Evolutionary conservation across 2,113 vertebrate species (phyloP), one percentile per base, ranked within the genome.

Genomic region (Aspidoscelis tigris): DNA sequence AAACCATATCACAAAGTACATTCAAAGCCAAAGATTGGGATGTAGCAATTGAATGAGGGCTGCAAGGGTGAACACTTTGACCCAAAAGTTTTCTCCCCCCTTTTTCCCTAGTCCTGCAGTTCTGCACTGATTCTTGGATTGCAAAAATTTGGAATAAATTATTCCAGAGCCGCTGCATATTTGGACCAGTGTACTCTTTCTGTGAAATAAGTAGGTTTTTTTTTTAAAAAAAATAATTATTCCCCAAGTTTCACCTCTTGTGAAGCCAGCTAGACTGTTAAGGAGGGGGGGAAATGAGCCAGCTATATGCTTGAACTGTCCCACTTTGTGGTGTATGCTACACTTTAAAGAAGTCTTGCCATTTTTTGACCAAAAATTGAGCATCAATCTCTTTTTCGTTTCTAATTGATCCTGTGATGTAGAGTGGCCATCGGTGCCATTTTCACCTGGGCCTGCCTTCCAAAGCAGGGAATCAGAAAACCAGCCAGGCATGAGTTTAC

Each of bases 21-120:
- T 61, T 84, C 50, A 3, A 89, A 92, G 89, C 92, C 93, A 93
- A 93, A 94, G 93, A 90, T 9, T 1, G 83, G 85, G 90, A 78
- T 64, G 87, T 89, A 73, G 70, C 68, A 75, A 73, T 33, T 0
- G 4, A 21, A 70, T 82, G 43, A 0, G 65, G 78, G 88, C 81
- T 33, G 78, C 5, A 5, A 22, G 71, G 77, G 80, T 75, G 2
- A 5, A 2, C 1, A 22, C 18, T 6, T 79, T 80, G 26, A 71
- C n/a, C 53, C 43, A 70, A 55, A 10, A 50, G 0, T 41, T 61
- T 43, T 82, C 14, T 10, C 65, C 4, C 24, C 81, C 55, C 33
- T 20, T 50, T 70, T 44, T 41, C 26, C 33, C 78, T 81, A 76
- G 55, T 77, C 3, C 80, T 11, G 1, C 41, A 64, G 77, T 11